These are phyloP conservation scores for Drosophila quadrilineata DNA, from an alignment of 1,140 invertebrate genomes.

Conservation along the genomic window DNA sequence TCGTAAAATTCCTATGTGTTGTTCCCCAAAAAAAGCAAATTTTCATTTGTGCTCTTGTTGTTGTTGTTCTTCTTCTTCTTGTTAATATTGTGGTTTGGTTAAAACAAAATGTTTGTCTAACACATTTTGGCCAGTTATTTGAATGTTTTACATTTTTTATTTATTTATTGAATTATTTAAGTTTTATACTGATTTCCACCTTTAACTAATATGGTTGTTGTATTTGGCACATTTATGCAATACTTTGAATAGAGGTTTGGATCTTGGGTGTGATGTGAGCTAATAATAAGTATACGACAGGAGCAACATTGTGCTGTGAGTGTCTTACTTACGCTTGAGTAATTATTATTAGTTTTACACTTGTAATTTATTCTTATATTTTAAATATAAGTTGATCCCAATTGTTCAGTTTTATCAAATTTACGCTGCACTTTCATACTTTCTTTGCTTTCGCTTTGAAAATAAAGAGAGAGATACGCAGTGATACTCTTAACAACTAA, in stretches of 20 bases:
- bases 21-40: constrained; percentile 75
- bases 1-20: constrained; percentile 81
- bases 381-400: constrained; percentile 81
- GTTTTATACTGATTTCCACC: constrained; percentile 12
- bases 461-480: constrained; percentile 35
- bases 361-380: constrained; percentile 80
- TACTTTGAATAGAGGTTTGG: constrained; percentile 33
- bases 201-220: constrained; percentile 3
- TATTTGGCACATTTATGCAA: constrained; percentile 43
- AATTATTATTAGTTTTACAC: constrained; percentile 49
- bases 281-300: constrained; percentile 22
- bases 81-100: constrained; percentile 10
- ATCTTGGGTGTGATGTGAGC: constrained; percentile 32
- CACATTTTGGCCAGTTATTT: constrained; percentile 57
- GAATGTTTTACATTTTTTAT: constrained; percentile 22
- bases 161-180: too few species aligned
- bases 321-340: constrained; percentile 53
- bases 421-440: constrained; percentile 70
- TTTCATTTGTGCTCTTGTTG: constrained; percentile 51
- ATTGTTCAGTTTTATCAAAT: constrained; percentile 81
- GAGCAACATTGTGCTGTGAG: constrained; percentile 46
- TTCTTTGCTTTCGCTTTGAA: constrained; percentile 63
- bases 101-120: constrained; percentile 23
- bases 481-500: constrained; percentile 33
- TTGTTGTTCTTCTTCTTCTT: constrained; percentile 35